phyloP scores from a whole-genome alignment of 1,140 invertebrate genomes.

The Bombus superbus region DNA sequence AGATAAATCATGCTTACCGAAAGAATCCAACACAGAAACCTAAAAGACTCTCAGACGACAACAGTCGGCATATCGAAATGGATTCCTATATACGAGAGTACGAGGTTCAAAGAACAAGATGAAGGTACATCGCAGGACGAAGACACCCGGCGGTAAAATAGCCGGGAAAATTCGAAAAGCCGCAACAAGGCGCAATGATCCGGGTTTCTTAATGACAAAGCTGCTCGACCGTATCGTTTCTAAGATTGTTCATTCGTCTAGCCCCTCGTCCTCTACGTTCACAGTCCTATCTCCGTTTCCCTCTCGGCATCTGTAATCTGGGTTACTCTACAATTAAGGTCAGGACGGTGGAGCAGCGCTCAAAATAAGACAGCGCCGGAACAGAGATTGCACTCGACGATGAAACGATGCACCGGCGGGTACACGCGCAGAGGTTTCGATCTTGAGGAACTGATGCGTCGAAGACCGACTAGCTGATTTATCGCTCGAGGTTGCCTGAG shows the following conservation, averaged over 20 bases:
- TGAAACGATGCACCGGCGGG: conserved; percentile 29
- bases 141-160: conserved; percentile 15
- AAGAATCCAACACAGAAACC: neutral
- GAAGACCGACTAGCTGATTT: neutral
- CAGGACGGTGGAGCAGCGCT: conserved; percentile 56
- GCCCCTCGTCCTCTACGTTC: neutral
- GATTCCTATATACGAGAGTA: too few species aligned
- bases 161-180: conserved; percentile 61
- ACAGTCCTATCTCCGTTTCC: conserved; percentile 34
- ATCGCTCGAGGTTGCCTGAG: neutral
- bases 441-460: neutral
- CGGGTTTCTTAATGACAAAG: conserved; percentile 61
- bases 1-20: too few species aligned
- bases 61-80: neutral
- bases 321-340: conserved; percentile 70
- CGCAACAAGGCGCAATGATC: conserved; percentile 49
- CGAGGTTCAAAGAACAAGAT: neutral
- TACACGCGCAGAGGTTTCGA: neutral
- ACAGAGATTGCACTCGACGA: conserved; percentile 58
- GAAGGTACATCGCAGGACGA: neutral
- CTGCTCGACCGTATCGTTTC: conserved; percentile 56
- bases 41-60: neutral
- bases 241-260: conserved; percentile 60
- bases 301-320: conserved; percentile 64
- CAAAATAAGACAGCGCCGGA: conserved; percentile 52